These are phyloP conservation scores for Chaetorhynchus papuensis DNA, from an alignment of 2,113 vertebrate genomes.

Conservation along the genomic window DNA sequence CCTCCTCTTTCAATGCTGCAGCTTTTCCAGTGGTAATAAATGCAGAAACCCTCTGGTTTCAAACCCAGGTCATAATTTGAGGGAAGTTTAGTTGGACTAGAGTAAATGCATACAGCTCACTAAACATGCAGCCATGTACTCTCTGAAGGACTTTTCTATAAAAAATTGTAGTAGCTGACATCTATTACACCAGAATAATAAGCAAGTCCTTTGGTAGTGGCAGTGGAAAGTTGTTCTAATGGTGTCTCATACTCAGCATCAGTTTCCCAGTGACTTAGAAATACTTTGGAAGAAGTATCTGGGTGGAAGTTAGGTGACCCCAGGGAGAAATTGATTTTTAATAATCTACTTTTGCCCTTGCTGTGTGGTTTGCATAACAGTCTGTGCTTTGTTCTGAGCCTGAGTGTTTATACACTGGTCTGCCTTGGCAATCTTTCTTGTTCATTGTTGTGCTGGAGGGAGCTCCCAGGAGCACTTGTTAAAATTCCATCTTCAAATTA, in stretches of 20 bases:
- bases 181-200: background rate
- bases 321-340: constrained; percentile 35
- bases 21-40: background rate
- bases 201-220: background rate
- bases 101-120: background rate
- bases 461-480: constrained; percentile 48
- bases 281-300: constrained; percentile 1
- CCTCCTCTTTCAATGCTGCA: background rate
- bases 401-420: background rate
- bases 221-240: background rate
- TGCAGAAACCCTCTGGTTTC: background rate
- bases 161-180: background rate
- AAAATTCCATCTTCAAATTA: constrained; percentile 56
- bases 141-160: background rate
- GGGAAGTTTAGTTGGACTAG: background rate
- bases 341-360: constrained; percentile 6
- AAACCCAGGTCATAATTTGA: background rate
- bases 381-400: constrained; percentile 29
- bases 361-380: constrained; percentile 30
- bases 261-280: background rate
- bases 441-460: constrained; percentile 16
- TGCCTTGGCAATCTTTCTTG: constrained; percentile 6
- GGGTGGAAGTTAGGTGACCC: constrained; percentile 1
- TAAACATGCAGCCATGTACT: background rate
- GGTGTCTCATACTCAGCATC: background rate